phyloP scores from a whole-genome alignment of 2,797 vertebrate genomes.

The Pantherophis vulpinus region DNA sequence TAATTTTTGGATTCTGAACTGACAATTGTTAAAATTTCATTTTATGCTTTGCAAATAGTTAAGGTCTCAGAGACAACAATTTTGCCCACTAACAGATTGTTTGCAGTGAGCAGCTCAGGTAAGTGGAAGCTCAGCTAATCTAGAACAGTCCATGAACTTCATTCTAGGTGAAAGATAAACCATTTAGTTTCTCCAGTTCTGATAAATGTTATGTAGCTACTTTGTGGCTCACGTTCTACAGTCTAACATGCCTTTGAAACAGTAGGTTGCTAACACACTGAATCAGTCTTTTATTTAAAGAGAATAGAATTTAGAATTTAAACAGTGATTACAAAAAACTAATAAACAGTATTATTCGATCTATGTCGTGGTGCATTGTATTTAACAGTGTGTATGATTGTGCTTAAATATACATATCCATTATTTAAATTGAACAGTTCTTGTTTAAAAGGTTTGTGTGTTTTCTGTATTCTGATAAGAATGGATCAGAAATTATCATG shows the following conservation, averaged over 20 bases:
- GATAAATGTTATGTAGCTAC: conserved; percentile 60
- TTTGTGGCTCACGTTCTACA: conserved; percentile 50
- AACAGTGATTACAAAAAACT: not conserved
- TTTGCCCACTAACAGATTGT: conserved; percentile 58
- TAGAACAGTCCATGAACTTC: conserved; percentile 70
- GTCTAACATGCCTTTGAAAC: conserved; percentile 43
- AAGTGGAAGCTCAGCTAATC: conserved; percentile 68
- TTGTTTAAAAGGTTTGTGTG: not conserved
- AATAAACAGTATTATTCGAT: not conserved
- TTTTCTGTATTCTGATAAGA: not conserved
- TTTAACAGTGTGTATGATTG: not conserved
- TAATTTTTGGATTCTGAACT: conserved; percentile 35
- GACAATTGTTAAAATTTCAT: conserved; percentile 13
- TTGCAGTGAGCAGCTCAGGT: conserved; percentile 71
- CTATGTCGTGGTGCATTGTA: not conserved
- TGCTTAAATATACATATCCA: not conserved
- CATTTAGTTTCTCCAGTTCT: conserved; percentile 55
- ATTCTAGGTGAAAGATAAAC: conserved; percentile 72
- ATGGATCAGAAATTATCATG: not conserved
- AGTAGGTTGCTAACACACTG: conserved; percentile 10
- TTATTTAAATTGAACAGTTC: not conserved
- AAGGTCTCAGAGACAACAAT: conserved; percentile 48
- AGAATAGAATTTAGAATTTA: not conserved
- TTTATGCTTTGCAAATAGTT: conserved; percentile 11
- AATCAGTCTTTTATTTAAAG: not conserved